These are phyloP conservation scores for Hyperoodon ampullatus DNA, from an alignment of 2,113 vertebrate genomes.

Conservation along the genomic window DNA sequence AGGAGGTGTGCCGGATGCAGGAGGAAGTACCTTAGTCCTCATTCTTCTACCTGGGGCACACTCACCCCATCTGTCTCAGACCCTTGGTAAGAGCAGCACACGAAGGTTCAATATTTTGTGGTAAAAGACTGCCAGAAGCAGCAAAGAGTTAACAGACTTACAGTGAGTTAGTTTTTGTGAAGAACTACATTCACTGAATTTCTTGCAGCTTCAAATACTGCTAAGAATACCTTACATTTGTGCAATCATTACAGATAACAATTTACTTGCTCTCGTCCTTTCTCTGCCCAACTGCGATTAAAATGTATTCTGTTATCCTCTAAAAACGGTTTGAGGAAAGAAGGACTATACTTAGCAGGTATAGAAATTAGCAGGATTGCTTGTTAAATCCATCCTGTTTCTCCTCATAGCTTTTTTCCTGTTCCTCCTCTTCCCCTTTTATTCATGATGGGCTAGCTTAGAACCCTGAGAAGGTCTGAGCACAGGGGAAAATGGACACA, in stretches of 20 bases:
- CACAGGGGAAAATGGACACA: background rate
- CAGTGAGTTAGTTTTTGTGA: background rate
- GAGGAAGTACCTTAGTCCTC: background rate
- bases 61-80: background rate
- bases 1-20: background rate
- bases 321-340: background rate
- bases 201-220: background rate
- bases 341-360: constrained; percentile 43
- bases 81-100: background rate
- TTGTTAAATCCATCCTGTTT: constrained; percentile 40
- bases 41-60: background rate
- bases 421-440: background rate
- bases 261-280: constrained; percentile 34
- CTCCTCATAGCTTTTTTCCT: background rate
- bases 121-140: background rate
- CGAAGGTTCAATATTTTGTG: background rate
- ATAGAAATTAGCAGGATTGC: constrained; percentile 39
- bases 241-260: constrained; percentile 20
- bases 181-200: background rate
- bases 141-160: background rate
- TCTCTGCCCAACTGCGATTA: background rate
- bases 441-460: background rate
- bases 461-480: background rate
- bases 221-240: constrained; percentile 23
- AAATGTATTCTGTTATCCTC: constrained; percentile 52